Evolutionary conservation across 2,113 vertebrate species (phyloP).

Genomic region (Thermophis baileyi): DNA sequence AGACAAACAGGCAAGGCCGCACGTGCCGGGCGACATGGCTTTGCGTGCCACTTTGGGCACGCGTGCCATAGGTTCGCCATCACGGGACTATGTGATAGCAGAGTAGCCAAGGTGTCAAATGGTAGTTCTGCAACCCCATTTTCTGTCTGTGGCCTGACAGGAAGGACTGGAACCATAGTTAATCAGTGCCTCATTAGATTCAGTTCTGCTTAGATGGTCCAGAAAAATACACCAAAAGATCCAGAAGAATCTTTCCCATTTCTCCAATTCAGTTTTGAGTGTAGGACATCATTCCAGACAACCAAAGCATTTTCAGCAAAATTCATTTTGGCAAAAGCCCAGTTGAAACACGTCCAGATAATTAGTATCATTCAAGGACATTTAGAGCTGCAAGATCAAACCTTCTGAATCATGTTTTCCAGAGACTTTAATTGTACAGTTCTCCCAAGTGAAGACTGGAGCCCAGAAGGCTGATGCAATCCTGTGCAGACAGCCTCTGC

Average conservation of each 20-base stretch:
- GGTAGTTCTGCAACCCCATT: not conserved
- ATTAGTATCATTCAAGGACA: not conserved
- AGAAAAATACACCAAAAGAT: not conserved
- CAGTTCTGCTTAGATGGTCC: not conserved
- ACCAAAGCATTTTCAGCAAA: not conserved
- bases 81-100: not conserved
- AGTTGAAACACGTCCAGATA: not conserved
- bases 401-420: not conserved
- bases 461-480: not conserved
- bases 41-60: no score
- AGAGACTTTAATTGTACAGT: not conserved
- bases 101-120: not conserved
- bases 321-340: not conserved
- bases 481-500: not conserved
- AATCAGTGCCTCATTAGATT: not conserved
- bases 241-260: not conserved
- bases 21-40: no score
- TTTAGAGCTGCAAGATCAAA: not conserved
- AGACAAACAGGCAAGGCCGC: no score
- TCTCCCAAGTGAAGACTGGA: not conserved
- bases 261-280: not conserved
- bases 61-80: no score
- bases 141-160: not conserved
- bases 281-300: not conserved
- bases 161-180: not conserved